Percentiles rank a stretch among this genome's conserved stretches.
These are phyloP conservation scores for Zaprionus obscuricornis DNA, from an alignment of 2,888 invertebrate species.

Conservation along the genomic window DNA sequence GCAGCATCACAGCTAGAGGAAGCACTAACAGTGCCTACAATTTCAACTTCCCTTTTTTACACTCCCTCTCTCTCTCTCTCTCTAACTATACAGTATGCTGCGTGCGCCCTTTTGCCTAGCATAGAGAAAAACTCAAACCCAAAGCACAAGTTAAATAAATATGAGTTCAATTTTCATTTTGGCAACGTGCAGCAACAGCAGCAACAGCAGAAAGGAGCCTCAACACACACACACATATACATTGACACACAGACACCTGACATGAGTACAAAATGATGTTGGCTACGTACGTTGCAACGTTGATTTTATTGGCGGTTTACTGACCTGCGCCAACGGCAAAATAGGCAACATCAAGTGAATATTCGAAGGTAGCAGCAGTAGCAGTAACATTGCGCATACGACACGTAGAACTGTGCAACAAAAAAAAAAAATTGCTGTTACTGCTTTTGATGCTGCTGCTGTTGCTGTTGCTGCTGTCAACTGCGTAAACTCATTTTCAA, in stretches of 20 bases:
- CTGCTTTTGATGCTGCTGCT: constrained; percentile 16
- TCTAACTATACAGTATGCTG: no score
- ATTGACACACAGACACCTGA: no score
- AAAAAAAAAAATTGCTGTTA: constrained; percentile 21
- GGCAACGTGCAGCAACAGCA: constrained; percentile 34
- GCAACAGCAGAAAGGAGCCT: neutral
- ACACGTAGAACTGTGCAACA: constrained; percentile 43
- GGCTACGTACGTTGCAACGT: constrained; percentile 45
- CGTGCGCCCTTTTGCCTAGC: no score
- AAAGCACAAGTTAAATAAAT: constrained; percentile 71
- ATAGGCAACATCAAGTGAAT: constrained; percentile 10
- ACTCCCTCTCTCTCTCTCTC: no score
- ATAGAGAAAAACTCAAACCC: constrained; percentile 11
- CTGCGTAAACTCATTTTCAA: constrained; percentile 69
- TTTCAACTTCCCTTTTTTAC: no score
- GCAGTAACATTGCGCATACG: constrained; percentile 65
- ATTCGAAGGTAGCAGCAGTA: constrained; percentile 21
- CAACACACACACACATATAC: no score
- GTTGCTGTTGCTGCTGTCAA: constrained; percentile 35
- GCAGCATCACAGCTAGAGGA: constrained; percentile 10
- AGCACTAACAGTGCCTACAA: no score
- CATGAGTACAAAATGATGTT: neutral
- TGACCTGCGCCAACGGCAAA: constrained; percentile 68
- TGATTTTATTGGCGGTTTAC: constrained; percentile 79
- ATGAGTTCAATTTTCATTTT: constrained; percentile 80